Evolutionary conservation across 2,888 invertebrate species (phyloP).

Genomic region (Phengaris alcon): DNA sequence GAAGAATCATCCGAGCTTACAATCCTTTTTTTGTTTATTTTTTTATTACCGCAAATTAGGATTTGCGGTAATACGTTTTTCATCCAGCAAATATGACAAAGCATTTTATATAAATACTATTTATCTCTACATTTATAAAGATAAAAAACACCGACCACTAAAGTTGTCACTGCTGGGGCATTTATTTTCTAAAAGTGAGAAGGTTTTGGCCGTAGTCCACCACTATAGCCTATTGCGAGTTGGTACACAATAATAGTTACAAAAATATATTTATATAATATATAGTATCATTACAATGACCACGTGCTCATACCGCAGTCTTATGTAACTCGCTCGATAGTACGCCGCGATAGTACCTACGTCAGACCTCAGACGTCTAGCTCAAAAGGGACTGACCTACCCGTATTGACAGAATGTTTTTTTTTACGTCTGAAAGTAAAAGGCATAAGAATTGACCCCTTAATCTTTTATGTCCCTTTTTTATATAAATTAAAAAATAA

Average conservation of each 20-base stretch:
- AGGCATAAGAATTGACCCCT: background rate
- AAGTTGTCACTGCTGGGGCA: too few relatives aligned
- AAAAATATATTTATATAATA: background rate
- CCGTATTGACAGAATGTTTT: background rate
- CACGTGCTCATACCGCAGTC: constrained; percentile 66
- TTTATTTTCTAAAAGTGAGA: background rate
- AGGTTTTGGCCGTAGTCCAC: background rate
- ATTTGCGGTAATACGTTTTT: background rate
- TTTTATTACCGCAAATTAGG: background rate
- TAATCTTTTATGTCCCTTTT: background rate
- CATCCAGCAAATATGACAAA: constrained; percentile 1
- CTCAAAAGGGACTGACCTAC: constrained; percentile 33
- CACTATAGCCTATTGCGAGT: background rate
- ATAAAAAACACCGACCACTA: background rate
- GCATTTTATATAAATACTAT: background rate
- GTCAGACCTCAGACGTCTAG: constrained; percentile 45
- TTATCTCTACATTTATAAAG: background rate
- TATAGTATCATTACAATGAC: constrained; percentile 41
- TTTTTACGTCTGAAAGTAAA: background rate
- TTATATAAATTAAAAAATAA: background rate
- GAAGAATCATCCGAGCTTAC: background rate
- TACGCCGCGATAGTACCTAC: constrained; percentile 47
- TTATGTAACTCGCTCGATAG: constrained; percentile 74
- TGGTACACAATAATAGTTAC: background rate
- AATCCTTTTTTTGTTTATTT: too few relatives aligned